These are phyloP conservation scores for Eptatretus atami DNA, from an alignment of 2,797 vertebrate genomes.

Conservation along the genomic window DNA sequence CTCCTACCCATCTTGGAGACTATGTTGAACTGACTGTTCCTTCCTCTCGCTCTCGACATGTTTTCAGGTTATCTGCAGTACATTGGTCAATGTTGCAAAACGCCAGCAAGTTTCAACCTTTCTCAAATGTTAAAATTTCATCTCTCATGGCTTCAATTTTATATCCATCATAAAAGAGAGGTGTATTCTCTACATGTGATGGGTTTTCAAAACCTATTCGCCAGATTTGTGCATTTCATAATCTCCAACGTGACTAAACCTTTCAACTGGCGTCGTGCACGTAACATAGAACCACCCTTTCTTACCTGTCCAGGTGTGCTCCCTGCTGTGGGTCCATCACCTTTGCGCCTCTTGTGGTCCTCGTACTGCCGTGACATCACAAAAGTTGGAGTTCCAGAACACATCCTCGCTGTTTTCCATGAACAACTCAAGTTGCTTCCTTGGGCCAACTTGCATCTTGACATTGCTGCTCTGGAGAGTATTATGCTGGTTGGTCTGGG, in stretches of 20 bases:
- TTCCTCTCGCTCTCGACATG: too few species aligned
- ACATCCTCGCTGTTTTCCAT: conserved; percentile 58
- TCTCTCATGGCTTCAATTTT: too few species aligned
- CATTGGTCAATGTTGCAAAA: too few species aligned
- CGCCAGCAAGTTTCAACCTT: too few species aligned
- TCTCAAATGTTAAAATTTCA: too few species aligned
- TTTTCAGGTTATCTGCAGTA: too few species aligned
- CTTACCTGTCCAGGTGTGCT: conserved; percentile 25
- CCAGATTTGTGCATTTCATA: neutral
- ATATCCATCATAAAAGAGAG: neutral
- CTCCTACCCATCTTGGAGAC: too few species aligned
- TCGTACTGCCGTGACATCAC: conserved; percentile 55
- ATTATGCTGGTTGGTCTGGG: conserved; percentile 42
- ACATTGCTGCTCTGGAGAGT: conserved; percentile 62
- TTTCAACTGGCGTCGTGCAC: neutral
- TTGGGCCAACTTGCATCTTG: conserved; percentile 56
- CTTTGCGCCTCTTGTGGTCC: conserved; percentile 47
- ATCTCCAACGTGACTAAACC: too few species aligned
- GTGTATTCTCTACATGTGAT: conserved; percentile 3
- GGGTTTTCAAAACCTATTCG: neutral
- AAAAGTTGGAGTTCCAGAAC: conserved; percentile 50
- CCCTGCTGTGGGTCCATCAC: conserved; percentile 35
- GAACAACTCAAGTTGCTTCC: conserved; percentile 31
- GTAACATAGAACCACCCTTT: neutral
- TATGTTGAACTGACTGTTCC: too few species aligned